Evolutionary conservation across 2,888 invertebrate genomes (phyloP).

Genomic region (Drosophila cyrtoloma): DNA sequence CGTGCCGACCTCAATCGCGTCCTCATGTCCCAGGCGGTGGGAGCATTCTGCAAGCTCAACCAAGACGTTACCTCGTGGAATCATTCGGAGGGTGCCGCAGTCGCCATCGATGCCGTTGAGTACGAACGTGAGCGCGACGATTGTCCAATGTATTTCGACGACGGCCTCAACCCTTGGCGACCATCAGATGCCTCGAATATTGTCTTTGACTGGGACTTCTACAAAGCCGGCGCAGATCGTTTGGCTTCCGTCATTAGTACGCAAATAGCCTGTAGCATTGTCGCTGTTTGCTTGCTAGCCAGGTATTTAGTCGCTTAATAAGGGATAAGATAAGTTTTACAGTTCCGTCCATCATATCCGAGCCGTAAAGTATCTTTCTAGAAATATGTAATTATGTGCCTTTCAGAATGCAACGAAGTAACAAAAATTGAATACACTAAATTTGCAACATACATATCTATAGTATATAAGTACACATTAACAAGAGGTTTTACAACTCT

Average conservation of each 20-base stretch:
- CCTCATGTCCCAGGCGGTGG: constrained; percentile 93
- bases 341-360: constrained; percentile 6
- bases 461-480: constrained; percentile 41
- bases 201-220: constrained; percentile 88
- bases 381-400: constrained; percentile 54
- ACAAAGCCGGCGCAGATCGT: constrained; percentile 74
- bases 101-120: constrained; percentile 95
- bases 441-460: constrained; percentile 20
- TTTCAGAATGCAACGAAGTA: constrained; percentile 41
- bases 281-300: constrained; percentile 37
- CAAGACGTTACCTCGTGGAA: constrained; percentile 96
- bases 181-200: constrained; percentile 90
- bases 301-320: constrained; percentile 36
- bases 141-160: constrained; percentile 99
- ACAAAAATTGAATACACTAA: constrained; percentile 16
- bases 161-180: constrained; percentile 94
- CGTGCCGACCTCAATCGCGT: constrained; percentile 96
- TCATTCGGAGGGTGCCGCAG: constrained; percentile 96
- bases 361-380: constrained; percentile 21
- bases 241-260: constrained; percentile 18
- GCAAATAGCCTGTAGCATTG: constrained; percentile 12
- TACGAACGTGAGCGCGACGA: constrained; percentile 97
- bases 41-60: constrained; percentile 94
- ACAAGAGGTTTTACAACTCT: constrained; percentile 22
- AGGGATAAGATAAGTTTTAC: constrained; percentile 35